Evolutionary conservation across 2,113 vertebrate genomes (phyloP), one percentile per base, ranked within the genome.

Genomic region (Himantopus leucocephalus): DNA sequence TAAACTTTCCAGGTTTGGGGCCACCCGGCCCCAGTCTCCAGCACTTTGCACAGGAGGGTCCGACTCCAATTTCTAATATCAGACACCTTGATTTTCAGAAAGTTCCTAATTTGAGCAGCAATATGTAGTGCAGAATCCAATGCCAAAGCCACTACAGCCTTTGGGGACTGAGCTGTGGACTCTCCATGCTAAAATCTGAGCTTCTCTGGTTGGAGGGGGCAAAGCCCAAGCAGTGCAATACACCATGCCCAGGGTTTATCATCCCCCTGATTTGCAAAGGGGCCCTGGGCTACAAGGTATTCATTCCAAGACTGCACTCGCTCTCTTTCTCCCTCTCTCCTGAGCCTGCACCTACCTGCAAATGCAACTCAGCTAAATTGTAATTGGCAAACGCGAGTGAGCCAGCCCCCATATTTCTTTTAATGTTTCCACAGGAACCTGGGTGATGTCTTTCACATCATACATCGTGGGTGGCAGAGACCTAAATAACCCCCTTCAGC

Each of bases 331-430:
- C 47, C 92, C 85, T 77, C 92, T 84, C 67, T 43, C 16, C 79
- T 14, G 74, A 94, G 88, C 94, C 95, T 97, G 97, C 95, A 74
- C 70, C 95, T 96, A 74, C 97, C 96, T 97, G 97, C 90, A 70
- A 29, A 26, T 45, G 85, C 93, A 94, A 88, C 91, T 87, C 92
- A 88, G 93, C 85, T 94, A 39, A 94, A 88, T 56, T 14, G 85
- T 43, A 92, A 27, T 85, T 91, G 94, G 94, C 92, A 87, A 91
- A 24, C 27, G 14, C 29, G 43, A 59, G 67, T 3, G 63, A 86
- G 71, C 89, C 89, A 79, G 80, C 92, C 95, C 96, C 90, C 88
- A 16, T 35, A 43, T 83, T 87, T 80, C 95, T 87, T 43, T 89
- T 56, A 76, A 85, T 67, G 76, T 74, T 72, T 95, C 94, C 91